Percentiles rank a stretch among this genome's conserved stretches.
Conservation (phyloP, 1,140 invertebrate genomes). For the Penaeus vannamei region DNA sequence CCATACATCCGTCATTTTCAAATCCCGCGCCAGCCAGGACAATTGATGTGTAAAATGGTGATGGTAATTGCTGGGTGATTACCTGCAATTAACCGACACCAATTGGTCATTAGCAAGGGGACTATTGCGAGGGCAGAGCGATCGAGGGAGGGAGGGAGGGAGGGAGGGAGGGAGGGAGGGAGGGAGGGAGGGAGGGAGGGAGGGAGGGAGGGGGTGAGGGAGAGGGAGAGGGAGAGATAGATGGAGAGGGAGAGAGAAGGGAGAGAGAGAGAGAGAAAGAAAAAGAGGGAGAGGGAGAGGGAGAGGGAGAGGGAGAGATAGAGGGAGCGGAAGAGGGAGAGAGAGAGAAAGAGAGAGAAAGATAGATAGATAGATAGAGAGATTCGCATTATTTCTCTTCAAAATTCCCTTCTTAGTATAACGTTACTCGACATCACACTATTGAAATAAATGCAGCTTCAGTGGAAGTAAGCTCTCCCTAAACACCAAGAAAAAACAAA, state of each 20-base stretch:
- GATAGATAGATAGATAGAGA: too few species aligned
- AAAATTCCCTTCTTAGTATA: too few species aligned
- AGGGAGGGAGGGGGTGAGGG: background rate
- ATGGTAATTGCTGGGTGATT: conserved; percentile 29
- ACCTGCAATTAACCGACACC: conserved; percentile 24
- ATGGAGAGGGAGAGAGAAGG: too few species aligned
- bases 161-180: background rate
- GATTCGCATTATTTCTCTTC: too few species aligned
- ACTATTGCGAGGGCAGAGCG: background rate
- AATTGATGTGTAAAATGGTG: conserved; percentile 31
- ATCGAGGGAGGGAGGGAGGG: background rate
- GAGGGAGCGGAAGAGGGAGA: too few species aligned
- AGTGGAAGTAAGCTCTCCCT: too few species aligned
- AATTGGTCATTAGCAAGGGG: conserved; percentile 26
- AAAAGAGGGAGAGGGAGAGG: too few species aligned
- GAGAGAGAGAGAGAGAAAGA: too few species aligned
- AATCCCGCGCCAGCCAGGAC: background rate
- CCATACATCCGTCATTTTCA: conserved; percentile 25
- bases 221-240: background rate
- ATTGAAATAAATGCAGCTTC: too few species aligned
- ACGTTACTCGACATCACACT: too few species aligned
- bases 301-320: background rate
- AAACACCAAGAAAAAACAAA: too few species aligned
- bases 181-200: background rate
- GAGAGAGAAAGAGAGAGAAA: too few species aligned